Evolutionary conservation across 2,888 invertebrate species (phyloP).

Genomic region (Pristionchus arcanus): DNA sequence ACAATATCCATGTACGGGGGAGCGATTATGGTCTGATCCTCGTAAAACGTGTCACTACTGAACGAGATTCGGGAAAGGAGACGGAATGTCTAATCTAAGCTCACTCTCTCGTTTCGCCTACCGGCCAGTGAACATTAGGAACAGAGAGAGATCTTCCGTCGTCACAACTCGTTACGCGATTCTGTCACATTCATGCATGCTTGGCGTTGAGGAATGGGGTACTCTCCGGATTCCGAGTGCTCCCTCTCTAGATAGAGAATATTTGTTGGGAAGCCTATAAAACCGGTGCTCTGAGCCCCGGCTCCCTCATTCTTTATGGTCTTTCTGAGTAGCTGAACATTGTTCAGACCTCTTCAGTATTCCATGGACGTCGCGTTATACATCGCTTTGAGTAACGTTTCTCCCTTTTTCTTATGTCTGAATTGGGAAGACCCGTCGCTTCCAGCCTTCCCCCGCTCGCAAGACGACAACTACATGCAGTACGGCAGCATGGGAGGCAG

Average conservation of each 20-base stretch:
- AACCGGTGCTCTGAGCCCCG: no score
- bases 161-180: background rate
- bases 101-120: background rate
- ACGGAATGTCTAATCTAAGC: no score
- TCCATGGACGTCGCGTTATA: no score
- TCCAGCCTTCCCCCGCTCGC: slow-evolving; percentile 49
- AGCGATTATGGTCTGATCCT: no score
- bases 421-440: background rate
- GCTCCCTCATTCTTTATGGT: no score
- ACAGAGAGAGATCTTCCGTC: background rate
- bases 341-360: no score
- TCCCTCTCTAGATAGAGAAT: background rate
- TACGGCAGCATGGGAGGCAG: slow-evolving; percentile 50
- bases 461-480: slow-evolving; percentile 45
- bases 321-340: no score
- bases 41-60: no score
- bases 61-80: no score
- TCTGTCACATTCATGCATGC: slow-evolving; percentile 5
- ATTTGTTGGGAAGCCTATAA: no score
- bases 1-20: no score
- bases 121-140: background rate
- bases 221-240: no score
- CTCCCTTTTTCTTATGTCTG: background rate
- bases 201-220: background rate
- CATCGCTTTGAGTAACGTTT: background rate